Conservation (phyloP, 2,797 vertebrate species). For the Premnoplex brunnescens region DNA sequence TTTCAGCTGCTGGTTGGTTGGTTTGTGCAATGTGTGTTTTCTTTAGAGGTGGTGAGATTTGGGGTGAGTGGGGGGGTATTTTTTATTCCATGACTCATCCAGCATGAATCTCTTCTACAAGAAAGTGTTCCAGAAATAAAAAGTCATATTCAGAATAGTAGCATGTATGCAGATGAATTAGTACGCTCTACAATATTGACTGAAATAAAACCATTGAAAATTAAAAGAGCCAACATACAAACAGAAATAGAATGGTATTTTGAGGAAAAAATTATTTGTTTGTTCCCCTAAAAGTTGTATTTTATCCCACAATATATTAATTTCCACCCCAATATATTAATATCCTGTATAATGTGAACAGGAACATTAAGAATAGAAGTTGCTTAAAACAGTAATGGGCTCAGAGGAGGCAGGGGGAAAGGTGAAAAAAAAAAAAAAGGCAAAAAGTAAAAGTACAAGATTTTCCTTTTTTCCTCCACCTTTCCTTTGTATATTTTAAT, state of each 20-base stretch:
- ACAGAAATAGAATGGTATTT: neutral
- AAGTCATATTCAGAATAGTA: slow-evolving; percentile 59
- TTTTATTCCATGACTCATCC: slow-evolving; percentile 58
- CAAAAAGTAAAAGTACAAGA: neutral
- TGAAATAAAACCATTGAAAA: fast-evolving
- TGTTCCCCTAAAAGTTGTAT: neutral
- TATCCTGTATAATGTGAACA: neutral
- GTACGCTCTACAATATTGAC: neutral
- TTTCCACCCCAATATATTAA: neutral
- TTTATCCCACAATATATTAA: neutral
- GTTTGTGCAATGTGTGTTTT: slow-evolving; percentile 4
- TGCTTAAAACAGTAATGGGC: neutral
- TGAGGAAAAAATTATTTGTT: neutral
- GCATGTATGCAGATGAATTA: slow-evolving; percentile 42
- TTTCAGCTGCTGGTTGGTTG: neutral
- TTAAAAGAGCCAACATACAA: neutral
- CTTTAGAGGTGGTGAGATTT: slow-evolving; percentile 37
- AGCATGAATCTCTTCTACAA: slow-evolving; percentile 36
- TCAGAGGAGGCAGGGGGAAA: neutral
- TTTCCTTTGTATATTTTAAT: neutral
- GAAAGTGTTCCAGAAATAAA: slow-evolving; percentile 65
- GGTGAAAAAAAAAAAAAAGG: fast-evolving
- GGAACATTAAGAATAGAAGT: neutral
- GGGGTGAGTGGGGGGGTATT: neutral
- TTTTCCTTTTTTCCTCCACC: neutral